These are phyloP conservation scores for Xylocopa sonorina DNA, from an alignment of 1,140 invertebrate genomes.

Conservation along the genomic window DNA sequence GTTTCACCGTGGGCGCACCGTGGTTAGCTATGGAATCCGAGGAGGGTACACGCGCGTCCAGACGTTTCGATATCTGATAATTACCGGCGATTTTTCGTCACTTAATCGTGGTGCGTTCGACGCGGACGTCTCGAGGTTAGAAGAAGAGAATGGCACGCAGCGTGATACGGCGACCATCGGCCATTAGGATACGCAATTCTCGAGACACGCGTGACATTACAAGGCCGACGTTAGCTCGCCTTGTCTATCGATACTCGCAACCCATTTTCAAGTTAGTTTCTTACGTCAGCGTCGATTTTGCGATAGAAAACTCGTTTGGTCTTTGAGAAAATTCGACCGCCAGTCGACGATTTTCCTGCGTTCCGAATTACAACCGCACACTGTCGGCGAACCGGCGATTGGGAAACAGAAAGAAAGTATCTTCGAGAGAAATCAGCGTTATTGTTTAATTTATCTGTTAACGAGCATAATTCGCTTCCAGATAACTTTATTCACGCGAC, in stretches of 20 bases:
- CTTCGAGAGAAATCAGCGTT: too few species aligned
- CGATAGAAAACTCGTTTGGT: background rate
- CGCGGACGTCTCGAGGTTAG: too few species aligned
- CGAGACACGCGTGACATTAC: slow-evolving; percentile 33
- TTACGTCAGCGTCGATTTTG: slow-evolving; percentile 6
- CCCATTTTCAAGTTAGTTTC: slow-evolving; percentile 19
- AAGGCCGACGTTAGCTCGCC: slow-evolving; percentile 14
- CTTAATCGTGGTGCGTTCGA: too few species aligned
- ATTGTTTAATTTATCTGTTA: too few species aligned
- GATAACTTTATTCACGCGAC: background rate
- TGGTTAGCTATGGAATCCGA: background rate
- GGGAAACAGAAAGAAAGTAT: too few species aligned
- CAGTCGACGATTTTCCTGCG: too few species aligned
- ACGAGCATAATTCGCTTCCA: background rate
- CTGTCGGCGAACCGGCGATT: too few species aligned
- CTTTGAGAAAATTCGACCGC: background rate
- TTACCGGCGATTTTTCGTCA: background rate
- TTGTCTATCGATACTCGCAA: background rate
- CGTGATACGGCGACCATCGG: background rate
- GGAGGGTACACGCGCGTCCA: background rate
- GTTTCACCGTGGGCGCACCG: too few species aligned
- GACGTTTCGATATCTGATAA: background rate
- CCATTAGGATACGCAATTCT: slow-evolving; percentile 19
- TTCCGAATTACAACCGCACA: too few species aligned
- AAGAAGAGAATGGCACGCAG: background rate